Evolutionary conservation across 1,140 invertebrate species (phyloP).

Genomic region (Pogonomyrmex barbatus): DNA sequence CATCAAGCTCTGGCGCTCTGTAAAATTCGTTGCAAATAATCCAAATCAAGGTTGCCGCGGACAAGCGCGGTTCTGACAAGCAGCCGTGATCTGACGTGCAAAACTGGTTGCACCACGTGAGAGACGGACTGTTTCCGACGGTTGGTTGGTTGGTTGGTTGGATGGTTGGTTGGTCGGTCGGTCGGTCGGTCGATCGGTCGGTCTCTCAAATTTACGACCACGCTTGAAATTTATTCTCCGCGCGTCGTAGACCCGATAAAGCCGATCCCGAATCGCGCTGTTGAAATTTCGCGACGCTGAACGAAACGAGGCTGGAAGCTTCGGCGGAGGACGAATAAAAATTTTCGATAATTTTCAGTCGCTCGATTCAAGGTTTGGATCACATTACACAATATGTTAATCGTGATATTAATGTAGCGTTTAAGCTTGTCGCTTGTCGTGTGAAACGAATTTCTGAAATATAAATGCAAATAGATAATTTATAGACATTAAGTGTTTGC

Average conservation of each 20-base stretch:
- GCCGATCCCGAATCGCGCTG: constrained; percentile 20
- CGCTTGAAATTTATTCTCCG: constrained; percentile 59
- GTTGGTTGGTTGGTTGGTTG: constrained; percentile 4
- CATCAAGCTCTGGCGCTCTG: neutral
- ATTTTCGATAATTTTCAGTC: neutral
- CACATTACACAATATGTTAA: neutral
- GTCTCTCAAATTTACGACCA: constrained; percentile 60
- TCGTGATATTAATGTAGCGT: neutral
- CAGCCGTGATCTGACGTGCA: constrained; percentile 61
- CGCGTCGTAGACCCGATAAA: constrained; percentile 48
- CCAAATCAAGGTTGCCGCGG: constrained; percentile 68
- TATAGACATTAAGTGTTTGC: neutral
- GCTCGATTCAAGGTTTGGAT: neutral
- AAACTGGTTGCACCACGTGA: constrained; percentile 68
- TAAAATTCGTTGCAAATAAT: constrained; percentile 68
- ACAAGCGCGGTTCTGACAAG: constrained; percentile 66
- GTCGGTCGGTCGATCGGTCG: constrained; percentile 23
- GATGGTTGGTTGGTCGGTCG: constrained; percentile 13
- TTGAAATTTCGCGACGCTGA: constrained; percentile 16
- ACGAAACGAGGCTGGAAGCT: neutral
- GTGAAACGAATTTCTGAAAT: neutral
- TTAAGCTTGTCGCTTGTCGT: neutral
- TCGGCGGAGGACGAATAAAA: neutral
- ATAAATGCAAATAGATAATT: constrained; percentile 5
- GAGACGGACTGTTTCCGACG: constrained; percentile 59